phyloP scores from a whole-genome alignment of 2,113 vertebrate genomes.

The Tyto alba region DNA sequence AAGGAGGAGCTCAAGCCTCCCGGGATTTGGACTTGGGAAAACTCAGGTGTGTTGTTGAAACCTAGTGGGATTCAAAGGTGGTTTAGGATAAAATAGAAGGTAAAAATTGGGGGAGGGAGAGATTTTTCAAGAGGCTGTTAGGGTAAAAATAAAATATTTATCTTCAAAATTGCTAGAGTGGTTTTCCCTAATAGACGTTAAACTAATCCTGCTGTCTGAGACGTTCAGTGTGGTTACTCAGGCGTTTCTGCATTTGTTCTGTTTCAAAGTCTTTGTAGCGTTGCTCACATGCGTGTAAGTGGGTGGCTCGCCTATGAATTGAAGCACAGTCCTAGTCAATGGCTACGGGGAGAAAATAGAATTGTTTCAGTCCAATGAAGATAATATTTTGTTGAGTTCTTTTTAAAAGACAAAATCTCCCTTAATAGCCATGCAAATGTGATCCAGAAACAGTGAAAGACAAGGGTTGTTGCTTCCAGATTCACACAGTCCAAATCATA shows the following conservation, averaged over 20 bases:
- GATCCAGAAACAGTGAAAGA: not conserved
- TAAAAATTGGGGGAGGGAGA: not conserved
- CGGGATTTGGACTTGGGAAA: not conserved
- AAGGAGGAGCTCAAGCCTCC: not conserved
- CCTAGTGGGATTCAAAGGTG: too few species aligned
- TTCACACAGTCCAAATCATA: not conserved
- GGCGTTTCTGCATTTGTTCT: not conserved
- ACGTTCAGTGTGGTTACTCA: accelerated
- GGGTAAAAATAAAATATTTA: not conserved
- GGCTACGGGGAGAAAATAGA: not conserved
- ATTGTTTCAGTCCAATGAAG: not conserved
- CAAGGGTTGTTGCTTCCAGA: not conserved
- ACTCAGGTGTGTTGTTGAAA: not conserved
- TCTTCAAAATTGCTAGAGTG: not conserved
- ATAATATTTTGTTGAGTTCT: not conserved
- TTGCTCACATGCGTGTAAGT: accelerated
- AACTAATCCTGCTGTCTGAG: too few species aligned
- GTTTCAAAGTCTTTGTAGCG: not conserved
- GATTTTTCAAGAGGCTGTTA: not conserved
- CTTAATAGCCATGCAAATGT: not conserved
- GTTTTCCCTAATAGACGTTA: not conserved
- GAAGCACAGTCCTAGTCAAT: not conserved
- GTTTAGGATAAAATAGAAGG: not conserved
- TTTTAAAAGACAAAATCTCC: not conserved
- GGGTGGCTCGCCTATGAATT: accelerated